Conservation (phyloP, 2,113 vertebrate species). For the Cyprinodon tularosa region DNA sequence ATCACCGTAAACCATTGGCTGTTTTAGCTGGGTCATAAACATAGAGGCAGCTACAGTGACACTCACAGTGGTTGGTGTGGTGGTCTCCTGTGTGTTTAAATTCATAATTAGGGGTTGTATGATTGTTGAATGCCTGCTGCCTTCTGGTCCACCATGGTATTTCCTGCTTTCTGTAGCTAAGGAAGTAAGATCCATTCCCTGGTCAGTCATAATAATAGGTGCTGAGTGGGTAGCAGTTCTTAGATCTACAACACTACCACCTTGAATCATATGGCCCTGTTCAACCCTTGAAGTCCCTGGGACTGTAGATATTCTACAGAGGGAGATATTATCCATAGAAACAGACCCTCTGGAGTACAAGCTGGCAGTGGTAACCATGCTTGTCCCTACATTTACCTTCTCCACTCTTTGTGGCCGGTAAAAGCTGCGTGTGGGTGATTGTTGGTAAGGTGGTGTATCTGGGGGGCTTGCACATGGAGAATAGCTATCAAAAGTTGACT, state of each 20-base stretch:
- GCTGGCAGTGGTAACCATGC: constrained; percentile 79
- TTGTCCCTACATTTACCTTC: constrained; percentile 82
- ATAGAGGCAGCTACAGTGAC: constrained; percentile 92
- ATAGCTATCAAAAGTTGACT: constrained; percentile 84
- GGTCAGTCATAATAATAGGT: constrained; percentile 95
- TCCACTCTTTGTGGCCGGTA: constrained; percentile 81
- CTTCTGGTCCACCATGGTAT: constrained; percentile 88
- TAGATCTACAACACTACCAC: constrained; percentile 90
- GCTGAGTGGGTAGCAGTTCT: constrained; percentile 84
- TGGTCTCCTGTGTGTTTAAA: constrained; percentile 91
- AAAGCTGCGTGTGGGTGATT: constrained; percentile 73
- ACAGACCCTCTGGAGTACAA: constrained; percentile 88
- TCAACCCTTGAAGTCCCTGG: constrained; percentile 93
- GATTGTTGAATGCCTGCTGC: constrained; percentile 87
- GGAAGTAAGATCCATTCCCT: constrained; percentile 97
- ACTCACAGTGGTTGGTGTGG: constrained; percentile 87
- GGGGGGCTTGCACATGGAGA: constrained; percentile 82
- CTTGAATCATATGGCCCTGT: constrained; percentile 86
- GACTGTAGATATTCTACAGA: constrained; percentile 93
- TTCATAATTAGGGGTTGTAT: constrained; percentile 97
- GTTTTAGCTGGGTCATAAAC: constrained; percentile 90
- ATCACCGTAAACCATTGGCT: constrained; percentile 90
- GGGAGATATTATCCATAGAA: constrained; percentile 94
- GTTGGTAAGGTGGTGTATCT: constrained; percentile 81
- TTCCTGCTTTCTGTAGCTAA: constrained; percentile 90